A percentile compares a stretch with the other conserved stretches of the same genome.
Conservation (phyloP, 2,113 vertebrate genomes). For the Fregata magnificens region DNA sequence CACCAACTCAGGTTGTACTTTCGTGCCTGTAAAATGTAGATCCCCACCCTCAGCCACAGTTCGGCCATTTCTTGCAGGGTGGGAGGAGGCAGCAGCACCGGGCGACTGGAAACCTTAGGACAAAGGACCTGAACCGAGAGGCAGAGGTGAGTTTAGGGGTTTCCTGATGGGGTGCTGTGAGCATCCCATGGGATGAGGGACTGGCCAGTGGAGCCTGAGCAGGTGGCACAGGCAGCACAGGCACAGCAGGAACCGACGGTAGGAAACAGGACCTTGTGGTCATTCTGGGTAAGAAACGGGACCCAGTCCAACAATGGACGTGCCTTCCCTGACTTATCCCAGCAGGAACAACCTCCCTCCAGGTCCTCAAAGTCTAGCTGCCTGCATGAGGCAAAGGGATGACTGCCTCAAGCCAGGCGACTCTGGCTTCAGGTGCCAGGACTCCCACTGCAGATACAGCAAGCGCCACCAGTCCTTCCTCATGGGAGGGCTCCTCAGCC, state of each 20-base stretch:
- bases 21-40: background rate
- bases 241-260: background rate
- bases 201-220: background rate
- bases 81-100: background rate
- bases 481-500: background rate
- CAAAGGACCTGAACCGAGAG: background rate
- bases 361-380: background rate
- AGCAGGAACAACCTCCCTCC: background rate
- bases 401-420: background rate
- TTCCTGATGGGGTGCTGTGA: background rate
- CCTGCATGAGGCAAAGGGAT: background rate
- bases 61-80: fast-evolving
- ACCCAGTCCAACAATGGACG: background rate
- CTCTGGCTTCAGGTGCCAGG: background rate
- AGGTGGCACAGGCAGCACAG: background rate
- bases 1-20: background rate
- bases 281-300: background rate
- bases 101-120: background rate
- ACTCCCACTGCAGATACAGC: background rate
- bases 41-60: background rate
- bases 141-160: background rate
- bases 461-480: background rate
- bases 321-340: background rate
- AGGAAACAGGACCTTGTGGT: background rate
- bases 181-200: fast-evolving